These are phyloP conservation scores for Pantherophis alleghaniensis DNA, from an alignment of 2,797 vertebrate genomes.

Conservation along the genomic window DNA sequence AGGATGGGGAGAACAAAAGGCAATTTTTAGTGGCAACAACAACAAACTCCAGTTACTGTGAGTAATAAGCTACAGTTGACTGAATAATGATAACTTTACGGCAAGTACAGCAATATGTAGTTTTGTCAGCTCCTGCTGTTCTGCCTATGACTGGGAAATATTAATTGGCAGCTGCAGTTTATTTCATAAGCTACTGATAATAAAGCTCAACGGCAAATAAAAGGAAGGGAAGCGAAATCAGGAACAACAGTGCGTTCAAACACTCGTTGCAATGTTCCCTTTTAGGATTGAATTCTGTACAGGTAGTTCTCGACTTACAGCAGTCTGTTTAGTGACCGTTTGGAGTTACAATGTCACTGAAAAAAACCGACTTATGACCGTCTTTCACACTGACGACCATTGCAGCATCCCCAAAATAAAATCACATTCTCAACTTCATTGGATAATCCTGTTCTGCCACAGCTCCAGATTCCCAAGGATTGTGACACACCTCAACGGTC, in stretches of 20 bases:
- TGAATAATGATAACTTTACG: conserved; percentile 39
- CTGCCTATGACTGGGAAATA: conserved; percentile 33
- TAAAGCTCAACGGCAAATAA: conserved; percentile 32
- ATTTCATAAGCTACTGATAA: conserved; percentile 33
- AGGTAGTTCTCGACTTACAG: neutral
- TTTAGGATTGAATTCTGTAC: neutral
- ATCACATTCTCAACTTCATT: neutral
- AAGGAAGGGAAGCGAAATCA: conserved; percentile 11
- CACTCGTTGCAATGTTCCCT: neutral
- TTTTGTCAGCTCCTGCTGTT: conserved; percentile 37
- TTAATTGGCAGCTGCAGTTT: conserved; percentile 42
- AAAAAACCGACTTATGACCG: too few species aligned
- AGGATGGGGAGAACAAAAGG: neutral
- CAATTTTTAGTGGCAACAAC: conserved; percentile 5
- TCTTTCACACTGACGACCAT: too few species aligned
- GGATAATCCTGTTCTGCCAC: too few species aligned
- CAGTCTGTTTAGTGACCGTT: neutral
- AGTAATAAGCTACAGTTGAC: conserved; percentile 43
- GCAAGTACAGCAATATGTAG: conserved; percentile 34
- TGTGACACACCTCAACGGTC: too few species aligned
- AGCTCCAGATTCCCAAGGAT: too few species aligned
- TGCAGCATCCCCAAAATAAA: neutral
- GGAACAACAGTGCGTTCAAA: neutral
- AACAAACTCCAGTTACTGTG: conserved; percentile 33
- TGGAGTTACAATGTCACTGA: too few species aligned